Conservation (phyloP, 2,797 vertebrate genomes). For the Luscinia megarhynchos region DNA sequence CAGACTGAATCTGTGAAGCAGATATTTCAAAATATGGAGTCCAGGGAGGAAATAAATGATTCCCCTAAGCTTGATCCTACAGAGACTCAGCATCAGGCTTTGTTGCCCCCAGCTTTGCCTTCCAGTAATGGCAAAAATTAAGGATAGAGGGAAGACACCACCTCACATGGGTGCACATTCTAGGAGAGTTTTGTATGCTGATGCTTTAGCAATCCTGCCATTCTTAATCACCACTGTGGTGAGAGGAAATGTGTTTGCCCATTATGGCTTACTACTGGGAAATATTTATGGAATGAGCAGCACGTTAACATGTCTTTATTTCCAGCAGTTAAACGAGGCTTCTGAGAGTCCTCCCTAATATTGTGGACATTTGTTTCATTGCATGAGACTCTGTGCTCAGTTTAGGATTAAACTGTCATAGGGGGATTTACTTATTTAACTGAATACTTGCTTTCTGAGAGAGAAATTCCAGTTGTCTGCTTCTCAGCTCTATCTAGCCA, state of each 20-base stretch:
- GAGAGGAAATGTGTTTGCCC: slow-evolving; percentile 12
- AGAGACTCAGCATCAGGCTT: not conserved
- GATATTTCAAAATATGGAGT: rapidly evolving
- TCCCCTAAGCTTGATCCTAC: not conserved
- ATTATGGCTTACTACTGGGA: slow-evolving; percentile 14
- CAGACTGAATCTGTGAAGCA: not conserved
- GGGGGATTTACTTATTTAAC: slow-evolving; percentile 66
- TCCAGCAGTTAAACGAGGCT: slow-evolving; percentile 46
- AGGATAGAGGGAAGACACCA: not conserved
- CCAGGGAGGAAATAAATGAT: not conserved
- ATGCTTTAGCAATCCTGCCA: not conserved
- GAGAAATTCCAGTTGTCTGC: slow-evolving; percentile 59
- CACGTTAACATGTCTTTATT: slow-evolving; percentile 2
- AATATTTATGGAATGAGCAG: slow-evolving; percentile 36
- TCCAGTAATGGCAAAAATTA: not conserved
- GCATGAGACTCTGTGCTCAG: slow-evolving; percentile 9
- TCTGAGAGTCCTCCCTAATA: slow-evolving; percentile 32
- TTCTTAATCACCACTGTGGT: not conserved
- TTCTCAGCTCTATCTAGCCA: slow-evolving; percentile 66
- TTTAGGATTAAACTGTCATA: slow-evolving; percentile 58
- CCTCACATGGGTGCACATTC: not conserved
- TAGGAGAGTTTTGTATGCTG: not conserved
- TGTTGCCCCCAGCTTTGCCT: not conserved
- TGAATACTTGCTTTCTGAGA: slow-evolving; percentile 68
- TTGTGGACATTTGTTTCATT: slow-evolving; percentile 51